Base-by-base conservation (phyloP, 2,888 invertebrate species). In the Cerastis rubricosa region DNA sequence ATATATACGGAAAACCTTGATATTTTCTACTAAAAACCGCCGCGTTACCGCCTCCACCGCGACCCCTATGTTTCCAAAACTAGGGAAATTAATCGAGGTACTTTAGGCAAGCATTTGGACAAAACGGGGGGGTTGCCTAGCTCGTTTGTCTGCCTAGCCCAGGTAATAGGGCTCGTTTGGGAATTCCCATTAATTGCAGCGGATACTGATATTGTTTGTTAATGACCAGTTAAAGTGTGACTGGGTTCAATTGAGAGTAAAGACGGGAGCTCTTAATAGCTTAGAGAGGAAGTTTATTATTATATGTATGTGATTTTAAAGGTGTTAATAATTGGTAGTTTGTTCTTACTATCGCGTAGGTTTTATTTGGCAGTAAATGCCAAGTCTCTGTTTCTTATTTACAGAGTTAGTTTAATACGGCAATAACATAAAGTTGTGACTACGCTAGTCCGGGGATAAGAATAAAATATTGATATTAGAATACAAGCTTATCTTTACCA, bases 11-110 rank as follows among this genome's bases (percentile, higher is more conserved):
- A n/a, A n/a, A n/a, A n/a, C 59, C 22, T 65, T 49, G 3, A 3
- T 0, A 49, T 47, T 59, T 73, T 51, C 12, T 17, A 25, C 17
- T 19, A 40, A 25, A 6, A 29, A 29, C 40, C 63, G 63, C n/a
- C 29, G 70, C 82, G 61, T 54, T 29, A 4, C 65, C 74, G 79
- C 51, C 25, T 1, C 65, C 9, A 47, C 61, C 66, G 19, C 40
- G 7, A 7, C 47, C 64, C 85, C 67, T 84, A 68, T 87, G 76
- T 88, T 87, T 81, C 54, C 78, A 40, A 59, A 59, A 59, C 63
- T 40, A 69, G 75, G 59, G 35, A 70, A 77, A 88, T 85, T 73
- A 84, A 87, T 87, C 78, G 57, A 71, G 49, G 79, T 80, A 51
- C 71, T 86, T 74, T 71, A 45, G 40, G n/a, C 8, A 40, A 80